Conservation (phyloP, 2,113 vertebrate genomes). For the Nanorana parkeri region DNA sequence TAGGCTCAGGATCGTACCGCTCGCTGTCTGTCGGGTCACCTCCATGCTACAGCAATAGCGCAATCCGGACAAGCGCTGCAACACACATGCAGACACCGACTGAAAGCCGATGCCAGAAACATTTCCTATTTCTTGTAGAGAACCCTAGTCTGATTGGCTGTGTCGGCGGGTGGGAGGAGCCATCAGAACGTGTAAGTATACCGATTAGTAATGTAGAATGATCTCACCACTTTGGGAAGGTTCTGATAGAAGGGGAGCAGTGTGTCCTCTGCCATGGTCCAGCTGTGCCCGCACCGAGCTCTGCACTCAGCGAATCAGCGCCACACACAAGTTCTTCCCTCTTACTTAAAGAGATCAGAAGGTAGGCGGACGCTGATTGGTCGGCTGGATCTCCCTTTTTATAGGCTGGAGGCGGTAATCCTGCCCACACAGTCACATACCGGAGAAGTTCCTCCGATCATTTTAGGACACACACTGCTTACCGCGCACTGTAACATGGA, state of each 20-base stretch:
- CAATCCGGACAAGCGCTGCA: too few relatives aligned
- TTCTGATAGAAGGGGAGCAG: constrained; percentile 60
- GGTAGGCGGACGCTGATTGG: neutral
- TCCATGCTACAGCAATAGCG: too few relatives aligned
- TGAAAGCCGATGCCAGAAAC: neutral
- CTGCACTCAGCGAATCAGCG: neutral
- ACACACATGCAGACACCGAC: neutral
- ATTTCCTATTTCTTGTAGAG: neutral
- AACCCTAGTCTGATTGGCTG: too few relatives aligned
- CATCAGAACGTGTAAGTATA: neutral
- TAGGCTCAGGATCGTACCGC: too few relatives aligned
- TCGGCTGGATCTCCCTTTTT: neutral
- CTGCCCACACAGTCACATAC: neutral
- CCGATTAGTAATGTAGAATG: constrained; percentile 11
- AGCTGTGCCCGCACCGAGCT: neutral
- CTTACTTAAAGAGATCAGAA: neutral
- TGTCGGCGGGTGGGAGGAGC: neutral
- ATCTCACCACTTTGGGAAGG: constrained; percentile 71
- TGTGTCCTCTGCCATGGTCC: constrained; percentile 38
- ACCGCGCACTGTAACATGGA: too few relatives aligned
- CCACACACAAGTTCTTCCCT: too few relatives aligned
- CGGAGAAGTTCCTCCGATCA: too few relatives aligned
- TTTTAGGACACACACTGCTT: too few relatives aligned
- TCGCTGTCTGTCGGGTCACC: too few relatives aligned
- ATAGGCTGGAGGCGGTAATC: neutral